A percentile compares a stretch with the other conserved stretches of the same genome.
Conservation (phyloP, 2,888 invertebrate genomes). For the Biston stratarius region DNA sequence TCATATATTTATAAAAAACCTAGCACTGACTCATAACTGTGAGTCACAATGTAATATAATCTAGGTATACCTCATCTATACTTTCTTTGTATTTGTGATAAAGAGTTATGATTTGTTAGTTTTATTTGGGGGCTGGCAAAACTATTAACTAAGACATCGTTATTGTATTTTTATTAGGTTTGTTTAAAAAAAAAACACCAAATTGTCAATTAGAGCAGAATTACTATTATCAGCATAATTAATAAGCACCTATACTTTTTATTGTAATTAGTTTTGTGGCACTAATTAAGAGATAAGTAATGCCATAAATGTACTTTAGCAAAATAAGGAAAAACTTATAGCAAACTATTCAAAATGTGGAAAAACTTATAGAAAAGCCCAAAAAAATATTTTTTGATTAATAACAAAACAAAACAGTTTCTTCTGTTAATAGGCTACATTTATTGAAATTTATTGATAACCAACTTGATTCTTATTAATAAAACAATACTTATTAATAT, state of each 20-base stretch:
- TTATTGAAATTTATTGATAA: no score
- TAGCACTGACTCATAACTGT: conserved; percentile 4
- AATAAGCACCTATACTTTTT: conserved; percentile 26
- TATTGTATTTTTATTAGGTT: neutral
- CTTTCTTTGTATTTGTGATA: neutral
- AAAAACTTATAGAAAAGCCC: no score
- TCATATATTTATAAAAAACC: neutral
- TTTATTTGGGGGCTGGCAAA: neutral
- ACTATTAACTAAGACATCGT: no score
- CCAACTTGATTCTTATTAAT: no score
- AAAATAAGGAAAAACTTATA: neutral
- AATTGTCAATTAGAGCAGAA: neutral
- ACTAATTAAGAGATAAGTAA: neutral
- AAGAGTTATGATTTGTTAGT: neutral
- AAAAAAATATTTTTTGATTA: no score
- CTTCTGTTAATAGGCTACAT: no score
- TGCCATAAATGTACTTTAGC: neutral
- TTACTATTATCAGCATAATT: conserved; percentile 35
- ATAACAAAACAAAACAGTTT: no score
- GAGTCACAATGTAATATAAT: conserved; percentile 2
- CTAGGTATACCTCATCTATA: conserved; percentile 2
- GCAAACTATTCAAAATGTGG: no score
- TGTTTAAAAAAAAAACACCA: neutral
- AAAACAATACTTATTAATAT: no score
- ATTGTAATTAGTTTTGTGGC: neutral